phyloP scores from a whole-genome alignment of 2,888 invertebrate species.

The Podotricha telesiphe region DNA sequence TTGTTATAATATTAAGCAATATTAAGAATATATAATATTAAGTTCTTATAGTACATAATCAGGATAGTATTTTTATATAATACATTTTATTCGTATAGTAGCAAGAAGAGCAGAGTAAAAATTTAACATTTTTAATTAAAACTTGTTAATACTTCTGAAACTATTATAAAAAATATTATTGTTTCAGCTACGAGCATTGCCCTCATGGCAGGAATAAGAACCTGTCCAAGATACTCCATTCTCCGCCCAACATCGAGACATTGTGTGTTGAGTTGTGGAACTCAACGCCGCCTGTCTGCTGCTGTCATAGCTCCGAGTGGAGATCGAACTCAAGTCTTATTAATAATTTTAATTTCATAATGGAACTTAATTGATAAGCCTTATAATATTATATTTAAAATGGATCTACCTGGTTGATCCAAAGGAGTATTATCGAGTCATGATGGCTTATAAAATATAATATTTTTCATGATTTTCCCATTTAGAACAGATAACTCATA shows the following conservation, averaged over 20 bases:
- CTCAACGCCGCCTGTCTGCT: no score
- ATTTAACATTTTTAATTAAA: neutral
- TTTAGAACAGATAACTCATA: no score
- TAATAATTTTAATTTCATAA: neutral
- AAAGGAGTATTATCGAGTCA: neutral
- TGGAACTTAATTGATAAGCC: constrained; percentile 3
- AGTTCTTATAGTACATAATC: neutral
- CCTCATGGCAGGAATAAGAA: no score
- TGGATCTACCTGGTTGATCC: neutral
- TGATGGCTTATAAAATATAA: neutral
- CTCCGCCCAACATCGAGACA: no score
- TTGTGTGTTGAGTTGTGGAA: no score
- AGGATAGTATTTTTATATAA: neutral
- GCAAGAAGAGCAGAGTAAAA: neutral
- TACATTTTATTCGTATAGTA: neutral
- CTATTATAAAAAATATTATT: no score
- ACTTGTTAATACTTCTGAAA: neutral
- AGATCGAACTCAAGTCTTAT: neutral
- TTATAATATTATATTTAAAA: neutral
- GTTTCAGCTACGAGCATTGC: no score
- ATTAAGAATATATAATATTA: neutral
- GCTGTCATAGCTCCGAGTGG: no score
- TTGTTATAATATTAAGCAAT: neutral
- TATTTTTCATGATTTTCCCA: neutral
- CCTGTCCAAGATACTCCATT: no score